These are phyloP conservation scores for Lacanobia oleracea DNA, from an alignment of 2,888 invertebrate genomes.

Conservation along the genomic window DNA sequence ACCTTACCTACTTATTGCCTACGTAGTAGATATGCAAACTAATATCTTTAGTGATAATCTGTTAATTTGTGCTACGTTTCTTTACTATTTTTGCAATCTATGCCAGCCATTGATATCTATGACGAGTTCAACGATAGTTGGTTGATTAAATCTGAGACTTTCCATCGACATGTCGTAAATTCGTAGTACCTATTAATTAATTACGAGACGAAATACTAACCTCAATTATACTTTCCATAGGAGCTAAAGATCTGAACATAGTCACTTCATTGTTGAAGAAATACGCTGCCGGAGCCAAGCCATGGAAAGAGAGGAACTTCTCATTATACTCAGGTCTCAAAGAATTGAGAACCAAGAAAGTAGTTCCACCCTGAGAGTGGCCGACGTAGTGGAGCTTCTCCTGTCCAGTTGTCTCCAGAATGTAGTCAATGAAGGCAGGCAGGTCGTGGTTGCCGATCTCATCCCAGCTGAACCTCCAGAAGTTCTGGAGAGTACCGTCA, in stretches of 20 bases:
- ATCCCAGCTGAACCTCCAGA: conserved; percentile 82
- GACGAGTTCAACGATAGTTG: neutral
- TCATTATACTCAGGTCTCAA: conserved; percentile 80
- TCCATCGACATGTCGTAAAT: neutral
- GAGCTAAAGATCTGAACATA: conserved; percentile 66
- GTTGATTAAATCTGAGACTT: neutral
- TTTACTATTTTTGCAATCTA: conserved; percentile 30
- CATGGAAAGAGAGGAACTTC: conserved; percentile 80
- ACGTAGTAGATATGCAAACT: conserved; percentile 15
- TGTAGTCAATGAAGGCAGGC: conserved; percentile 75
- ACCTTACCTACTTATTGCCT: neutral
- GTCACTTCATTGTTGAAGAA: conserved; percentile 72
- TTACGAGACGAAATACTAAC: conserved; percentile 59
- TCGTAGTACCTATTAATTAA: too few relatives aligned
- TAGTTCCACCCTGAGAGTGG: conserved; percentile 83
- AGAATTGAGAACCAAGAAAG: conserved; percentile 80
- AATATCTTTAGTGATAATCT: conserved; percentile 12
- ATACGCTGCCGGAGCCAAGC: conserved; percentile 81
- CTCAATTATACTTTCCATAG: conserved; percentile 71
- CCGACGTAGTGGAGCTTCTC: conserved; percentile 80
- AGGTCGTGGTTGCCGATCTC: conserved; percentile 79
- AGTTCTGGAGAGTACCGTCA: conserved; percentile 67
- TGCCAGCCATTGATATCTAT: conserved; percentile 1
- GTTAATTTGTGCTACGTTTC: conserved; percentile 16
- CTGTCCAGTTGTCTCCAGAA: conserved; percentile 71